phyloP scores from a whole-genome alignment of 2,797 vertebrate species.

The Malacoraja senta region DNA sequence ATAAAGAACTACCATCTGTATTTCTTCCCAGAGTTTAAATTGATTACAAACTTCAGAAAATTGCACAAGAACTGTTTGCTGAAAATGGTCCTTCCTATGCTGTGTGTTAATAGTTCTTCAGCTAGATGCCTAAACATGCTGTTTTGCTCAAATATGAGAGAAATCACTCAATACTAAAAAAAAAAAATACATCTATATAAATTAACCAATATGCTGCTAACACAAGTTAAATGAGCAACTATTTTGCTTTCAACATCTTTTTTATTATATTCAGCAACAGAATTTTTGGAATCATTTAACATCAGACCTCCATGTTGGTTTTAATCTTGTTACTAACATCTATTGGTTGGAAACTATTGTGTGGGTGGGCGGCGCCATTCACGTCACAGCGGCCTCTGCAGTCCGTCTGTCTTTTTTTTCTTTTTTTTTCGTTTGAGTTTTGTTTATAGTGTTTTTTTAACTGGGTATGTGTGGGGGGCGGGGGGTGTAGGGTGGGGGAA shows the following conservation, averaged over 20 bases:
- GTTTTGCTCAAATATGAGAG: neutral
- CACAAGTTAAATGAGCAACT: no score
- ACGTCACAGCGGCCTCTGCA: no score
- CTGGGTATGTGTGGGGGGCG: no score
- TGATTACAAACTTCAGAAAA: neutral
- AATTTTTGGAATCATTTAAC: neutral
- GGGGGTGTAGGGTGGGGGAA: no score
- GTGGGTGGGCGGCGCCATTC: no score
- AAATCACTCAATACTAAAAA: neutral
- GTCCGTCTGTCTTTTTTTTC: no score
- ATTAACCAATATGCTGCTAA: neutral
- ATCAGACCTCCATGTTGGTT: no score
- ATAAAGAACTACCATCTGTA: neutral
- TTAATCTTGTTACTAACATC: neutral
- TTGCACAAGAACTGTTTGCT: neutral
- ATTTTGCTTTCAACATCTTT: neutral
- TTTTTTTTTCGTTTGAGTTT: no score
- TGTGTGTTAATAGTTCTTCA: neutral
- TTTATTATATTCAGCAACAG: neutral
- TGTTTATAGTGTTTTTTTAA: no score
- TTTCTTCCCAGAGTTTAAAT: neutral
- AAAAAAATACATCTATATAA: neutral
- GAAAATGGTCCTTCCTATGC: no score
- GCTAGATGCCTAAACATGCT: neutral
- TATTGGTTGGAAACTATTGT: neutral